Base-by-base conservation (phyloP, 2,888 invertebrate species). In the Chymomyza fuscimana region DNA sequence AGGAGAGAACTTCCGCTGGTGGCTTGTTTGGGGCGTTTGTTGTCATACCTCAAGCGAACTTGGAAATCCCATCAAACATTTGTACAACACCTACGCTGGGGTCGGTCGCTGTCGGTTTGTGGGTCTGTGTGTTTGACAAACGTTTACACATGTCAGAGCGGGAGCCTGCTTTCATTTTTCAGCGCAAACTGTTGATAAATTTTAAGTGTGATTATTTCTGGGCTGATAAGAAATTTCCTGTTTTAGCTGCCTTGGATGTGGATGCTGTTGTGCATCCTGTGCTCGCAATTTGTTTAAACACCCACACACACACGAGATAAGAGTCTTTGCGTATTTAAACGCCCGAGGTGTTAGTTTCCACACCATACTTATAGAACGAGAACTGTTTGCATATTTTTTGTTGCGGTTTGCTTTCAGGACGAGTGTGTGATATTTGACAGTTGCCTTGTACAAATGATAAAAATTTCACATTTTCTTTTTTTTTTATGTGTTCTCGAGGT, bases 361-460 rank as follows among this genome's bases (percentile, higher is more conserved):
- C 81, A 82, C 74, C 72, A 73, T 63, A 19, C 7, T 32, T 32
- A 9, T 32, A 32, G 32, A 32, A 32, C 0, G 32, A 75, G 65
- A 72, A 59, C 71, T 71, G 65, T 60, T 32, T 32, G 32, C 32
- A 32, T 32, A 7, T 32, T 58, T 59, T 54, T 74, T 65, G 74
- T 74, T 79, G 86, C 70, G 85, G 76, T 76, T 75, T 62, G 40
- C 40, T 32, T 54, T 67, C 61, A 32, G 32, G 65, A 67, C 64
- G 67, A 65, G 25, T 74, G 86, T 87, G 88, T 83, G 86, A 85
- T 77, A 85, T 81, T 86, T 87, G 81, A 83, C 83, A 87, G 87
- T 83, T 76, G 76, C 76, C 70, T 73, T 62, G 65, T 61, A 70
- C 66, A 70, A 82, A 73, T 81, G 86, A 87, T 86, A 84, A 82